A percentile compares a stretch with the other conserved stretches of the same genome.
Conservation (phyloP, 2,888 invertebrate genomes). For the Drosophila nr. medialis region DNA sequence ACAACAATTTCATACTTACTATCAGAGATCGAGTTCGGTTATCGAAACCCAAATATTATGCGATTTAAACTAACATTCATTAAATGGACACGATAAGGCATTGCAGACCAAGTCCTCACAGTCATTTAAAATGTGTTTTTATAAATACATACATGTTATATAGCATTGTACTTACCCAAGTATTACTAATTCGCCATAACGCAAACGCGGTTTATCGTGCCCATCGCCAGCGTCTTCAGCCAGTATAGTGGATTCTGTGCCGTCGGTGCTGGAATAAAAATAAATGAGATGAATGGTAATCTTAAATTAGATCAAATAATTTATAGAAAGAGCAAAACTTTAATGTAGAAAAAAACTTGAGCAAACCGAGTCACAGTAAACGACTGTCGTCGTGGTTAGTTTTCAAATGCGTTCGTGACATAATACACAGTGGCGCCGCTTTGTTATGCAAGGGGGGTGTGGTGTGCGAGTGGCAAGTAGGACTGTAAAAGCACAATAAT, state of each 20-base stretch:
- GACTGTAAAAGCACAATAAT: slow-evolving; percentile 42
- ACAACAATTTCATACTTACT: neutral
- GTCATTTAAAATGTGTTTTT: no score
- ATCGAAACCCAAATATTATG: neutral
- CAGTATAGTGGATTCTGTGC: slow-evolving; percentile 90
- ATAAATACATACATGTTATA: neutral
- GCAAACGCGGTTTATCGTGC: slow-evolving; percentile 93
- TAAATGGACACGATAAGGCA: no score
- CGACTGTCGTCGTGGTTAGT: neutral
- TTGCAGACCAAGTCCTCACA: neutral
- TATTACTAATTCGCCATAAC: slow-evolving; percentile 97
- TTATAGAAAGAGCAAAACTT: slow-evolving; percentile 1
- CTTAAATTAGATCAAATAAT: slow-evolving; percentile 14
- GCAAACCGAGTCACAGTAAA: slow-evolving; percentile 1
- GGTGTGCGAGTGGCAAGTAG: slow-evolving; percentile 2
- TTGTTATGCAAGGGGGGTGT: slow-evolving; percentile 45
- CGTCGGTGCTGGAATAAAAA: slow-evolving; percentile 86
- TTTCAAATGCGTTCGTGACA: slow-evolving; percentile 27
- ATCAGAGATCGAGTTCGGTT: neutral
- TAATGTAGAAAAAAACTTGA: neutral
- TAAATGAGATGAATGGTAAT: neutral
- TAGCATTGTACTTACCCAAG: slow-evolving; percentile 89
- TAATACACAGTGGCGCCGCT: slow-evolving; percentile 26
- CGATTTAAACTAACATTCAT: no score
- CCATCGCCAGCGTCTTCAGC: slow-evolving; percentile 90